Conservation (phyloP, 2,888 invertebrate genomes). For the Micropterix aruncella region DNA sequence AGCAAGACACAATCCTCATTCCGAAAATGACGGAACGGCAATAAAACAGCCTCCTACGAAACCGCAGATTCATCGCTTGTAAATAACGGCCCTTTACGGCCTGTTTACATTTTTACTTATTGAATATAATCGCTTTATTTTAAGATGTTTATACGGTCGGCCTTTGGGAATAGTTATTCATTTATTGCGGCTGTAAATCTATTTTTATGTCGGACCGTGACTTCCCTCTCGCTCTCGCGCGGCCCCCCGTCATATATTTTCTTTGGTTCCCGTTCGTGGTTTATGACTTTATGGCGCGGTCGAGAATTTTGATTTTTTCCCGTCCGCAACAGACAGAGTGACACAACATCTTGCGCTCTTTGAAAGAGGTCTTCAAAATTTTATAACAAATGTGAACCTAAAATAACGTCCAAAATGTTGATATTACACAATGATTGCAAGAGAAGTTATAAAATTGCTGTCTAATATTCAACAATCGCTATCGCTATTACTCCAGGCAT, state of each 20-base stretch:
- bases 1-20: too few species aligned
- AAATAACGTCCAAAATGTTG: too few species aligned
- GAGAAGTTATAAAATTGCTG: too few species aligned
- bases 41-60: background rate
- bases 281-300: background rate
- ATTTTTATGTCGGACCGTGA: slow-evolving; percentile 8
- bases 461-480: too few species aligned
- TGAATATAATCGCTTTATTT: slow-evolving; percentile 13
- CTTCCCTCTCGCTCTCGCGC: slow-evolving; percentile 3
- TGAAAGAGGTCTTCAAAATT: too few species aligned
- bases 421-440: too few species aligned
- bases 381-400: too few species aligned
- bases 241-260: background rate
- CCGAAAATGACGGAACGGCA: background rate
- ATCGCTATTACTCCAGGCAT: too few species aligned
- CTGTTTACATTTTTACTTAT: slow-evolving; percentile 13
- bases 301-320: background rate
- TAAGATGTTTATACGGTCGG: slow-evolving; percentile 10
- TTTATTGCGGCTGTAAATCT: slow-evolving; percentile 11
- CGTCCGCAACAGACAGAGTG: background rate
- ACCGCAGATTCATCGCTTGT: background rate
- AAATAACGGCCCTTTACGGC: slow-evolving; percentile 7
- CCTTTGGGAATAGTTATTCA: slow-evolving; percentile 9
- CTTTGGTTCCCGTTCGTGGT: background rate
- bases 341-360: background rate